Percentiles rank a stretch among this genome's conserved stretches.
These are phyloP conservation scores for Melanotaenia parkinsoni DNA, from an alignment of 2,797 vertebrate genomes.

Conservation along the genomic window DNA sequence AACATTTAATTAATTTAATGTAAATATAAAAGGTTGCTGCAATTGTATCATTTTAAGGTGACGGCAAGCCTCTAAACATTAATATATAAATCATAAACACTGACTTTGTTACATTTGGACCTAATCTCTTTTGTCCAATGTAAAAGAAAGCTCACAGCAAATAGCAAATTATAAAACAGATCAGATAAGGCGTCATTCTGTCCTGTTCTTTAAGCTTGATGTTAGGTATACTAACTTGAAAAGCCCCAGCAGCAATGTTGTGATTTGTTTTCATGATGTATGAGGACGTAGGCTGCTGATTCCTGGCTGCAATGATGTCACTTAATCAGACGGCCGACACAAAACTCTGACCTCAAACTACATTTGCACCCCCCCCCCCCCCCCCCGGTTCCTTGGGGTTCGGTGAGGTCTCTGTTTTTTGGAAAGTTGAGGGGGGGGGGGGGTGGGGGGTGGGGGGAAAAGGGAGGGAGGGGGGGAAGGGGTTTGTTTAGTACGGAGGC, in stretches of 20 bases:
- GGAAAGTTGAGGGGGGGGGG: no score
- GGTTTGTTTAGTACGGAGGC: no score
- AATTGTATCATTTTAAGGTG: not conserved
- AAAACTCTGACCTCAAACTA: slow-evolving; percentile 80
- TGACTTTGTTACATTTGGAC: not conserved
- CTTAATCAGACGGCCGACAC: slow-evolving; percentile 71
- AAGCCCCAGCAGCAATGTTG: slow-evolving; percentile 39
- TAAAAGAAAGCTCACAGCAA: slow-evolving; percentile 5
- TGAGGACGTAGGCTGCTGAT: slow-evolving; percentile 56
- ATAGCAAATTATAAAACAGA: not conserved
- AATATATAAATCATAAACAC: not conserved
- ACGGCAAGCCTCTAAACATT: not conserved
- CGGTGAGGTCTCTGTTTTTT: no score
- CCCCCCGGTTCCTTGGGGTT: no score
- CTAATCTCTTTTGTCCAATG: slow-evolving; percentile 8
- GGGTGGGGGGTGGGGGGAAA: no score
- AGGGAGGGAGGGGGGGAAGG: no score
- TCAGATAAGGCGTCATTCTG: not conserved
- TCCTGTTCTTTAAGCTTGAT: not conserved
- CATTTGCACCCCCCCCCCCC: slow-evolving; percentile 31
- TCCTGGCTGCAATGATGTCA: slow-evolving; percentile 70
- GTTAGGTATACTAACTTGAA: slow-evolving; percentile 7
- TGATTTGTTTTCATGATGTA: slow-evolving; percentile 52
- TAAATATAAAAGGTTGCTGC: not conserved
- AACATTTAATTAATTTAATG: not conserved